A percentile compares a stretch with the other conserved stretches of the same genome.
These are phyloP conservation scores for Peucedramus taeniatus DNA, from an alignment of 2,113 vertebrate species.

Conservation along the genomic window DNA sequence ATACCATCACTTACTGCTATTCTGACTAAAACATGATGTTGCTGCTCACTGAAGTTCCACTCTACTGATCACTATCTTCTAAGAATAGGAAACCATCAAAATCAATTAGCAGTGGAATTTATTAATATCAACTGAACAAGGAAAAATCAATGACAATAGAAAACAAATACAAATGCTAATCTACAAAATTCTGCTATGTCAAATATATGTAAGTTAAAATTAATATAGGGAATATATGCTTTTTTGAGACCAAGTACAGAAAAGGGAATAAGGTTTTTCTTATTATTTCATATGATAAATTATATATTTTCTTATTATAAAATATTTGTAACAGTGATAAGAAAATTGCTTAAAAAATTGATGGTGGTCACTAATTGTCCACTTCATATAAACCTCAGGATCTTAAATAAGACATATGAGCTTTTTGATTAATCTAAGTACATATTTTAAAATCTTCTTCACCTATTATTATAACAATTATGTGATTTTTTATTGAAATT, in stretches of 20 bases:
- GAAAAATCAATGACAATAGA: background rate
- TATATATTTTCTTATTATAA: background rate
- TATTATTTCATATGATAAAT: background rate
- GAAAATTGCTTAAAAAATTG: background rate
- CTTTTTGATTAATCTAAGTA: background rate
- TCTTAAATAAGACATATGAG: background rate
- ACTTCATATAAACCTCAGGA: background rate
- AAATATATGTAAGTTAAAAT: background rate
- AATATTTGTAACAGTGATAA: background rate
- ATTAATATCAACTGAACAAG: background rate
- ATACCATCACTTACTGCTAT: background rate
- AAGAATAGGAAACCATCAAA: background rate
- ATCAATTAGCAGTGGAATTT: background rate
- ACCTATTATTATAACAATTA: background rate
- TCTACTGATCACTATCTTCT: background rate
- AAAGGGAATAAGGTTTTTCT: background rate
- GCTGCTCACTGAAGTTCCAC: background rate
- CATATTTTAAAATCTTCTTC: background rate
- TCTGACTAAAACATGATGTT: background rate
- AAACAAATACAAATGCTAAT: background rate
- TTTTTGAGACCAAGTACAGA: background rate
- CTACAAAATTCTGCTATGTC: background rate
- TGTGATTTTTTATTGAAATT: background rate
- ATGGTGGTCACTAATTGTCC: background rate
- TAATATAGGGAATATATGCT: background rate